Percentiles rank a stretch among this genome's conserved stretches.
Evolutionary conservation across 2,797 vertebrate genomes (phyloP).

Genomic region (Ciconia nigra): DNA sequence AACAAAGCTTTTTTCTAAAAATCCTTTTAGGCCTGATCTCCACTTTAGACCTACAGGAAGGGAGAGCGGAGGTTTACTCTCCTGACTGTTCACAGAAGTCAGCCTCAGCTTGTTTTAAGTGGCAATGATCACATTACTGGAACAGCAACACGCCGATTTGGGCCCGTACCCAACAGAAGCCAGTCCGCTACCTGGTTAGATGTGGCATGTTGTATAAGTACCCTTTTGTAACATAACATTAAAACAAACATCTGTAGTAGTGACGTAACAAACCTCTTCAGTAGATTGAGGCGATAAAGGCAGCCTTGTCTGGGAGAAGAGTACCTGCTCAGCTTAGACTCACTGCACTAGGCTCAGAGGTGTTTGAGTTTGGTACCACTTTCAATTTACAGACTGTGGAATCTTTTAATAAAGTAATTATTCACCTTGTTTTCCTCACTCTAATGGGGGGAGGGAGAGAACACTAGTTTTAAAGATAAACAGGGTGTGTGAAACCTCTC

Average conservation of each 20-base stretch:
- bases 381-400: neutral
- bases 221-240: neutral
- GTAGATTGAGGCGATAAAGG: neutral
- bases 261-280: neutral
- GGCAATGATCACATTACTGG: accelerated
- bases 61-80: neutral
- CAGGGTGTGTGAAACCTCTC: neutral
- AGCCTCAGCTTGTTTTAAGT: neutral
- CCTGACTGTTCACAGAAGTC: neutral
- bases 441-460: too few species aligned
- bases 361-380: neutral
- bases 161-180: accelerated
- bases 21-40: neutral
- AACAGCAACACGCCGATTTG: accelerated
- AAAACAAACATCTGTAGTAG: neutral
- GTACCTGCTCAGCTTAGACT: neutral
- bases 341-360: neutral
- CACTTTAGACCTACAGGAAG: neutral
- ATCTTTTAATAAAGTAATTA: neutral
- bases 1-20: neutral
- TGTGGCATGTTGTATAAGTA: accelerated
- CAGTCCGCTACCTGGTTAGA: neutral
- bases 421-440: neutral
- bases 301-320: neutral
- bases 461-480: neutral